These are phyloP conservation scores for Apogon hyalosoma DNA, from an alignment of 2,797 vertebrate species.

Conservation along the genomic window DNA sequence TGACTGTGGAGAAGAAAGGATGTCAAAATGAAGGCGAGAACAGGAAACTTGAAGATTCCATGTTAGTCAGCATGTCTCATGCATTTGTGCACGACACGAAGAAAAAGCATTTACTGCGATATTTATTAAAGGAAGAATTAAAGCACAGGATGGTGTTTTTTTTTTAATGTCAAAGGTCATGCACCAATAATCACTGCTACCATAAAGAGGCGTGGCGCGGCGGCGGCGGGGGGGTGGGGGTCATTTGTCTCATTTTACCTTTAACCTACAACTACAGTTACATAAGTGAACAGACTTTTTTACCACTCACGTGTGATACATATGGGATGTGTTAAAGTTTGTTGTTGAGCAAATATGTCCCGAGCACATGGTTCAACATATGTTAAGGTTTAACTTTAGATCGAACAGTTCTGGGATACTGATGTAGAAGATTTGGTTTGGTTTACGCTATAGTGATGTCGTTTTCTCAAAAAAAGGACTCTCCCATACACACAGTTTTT, in stretches of 20 bases:
- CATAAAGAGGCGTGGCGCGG: constrained; percentile 63
- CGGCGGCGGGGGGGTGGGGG: constrained; percentile 4
- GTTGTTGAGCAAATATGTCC: neutral
- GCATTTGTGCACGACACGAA: constrained; percentile 11
- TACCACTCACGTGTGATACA: neutral
- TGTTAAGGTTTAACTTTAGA: neutral
- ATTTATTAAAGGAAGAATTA: neutral
- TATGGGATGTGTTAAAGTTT: constrained; percentile 11
- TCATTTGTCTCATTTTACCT: constrained; percentile 35
- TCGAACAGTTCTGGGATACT: neutral
- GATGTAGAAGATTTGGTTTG: too few species aligned
- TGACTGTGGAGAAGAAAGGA: constrained; percentile 33
- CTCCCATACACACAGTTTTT: too few species aligned
- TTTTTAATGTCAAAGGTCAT: constrained; percentile 33
- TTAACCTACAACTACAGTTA: constrained; percentile 48
- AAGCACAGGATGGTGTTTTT: constrained; percentile 21
- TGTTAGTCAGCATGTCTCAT: constrained; percentile 74
- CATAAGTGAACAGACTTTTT: constrained; percentile 12
- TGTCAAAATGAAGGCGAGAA: constrained; percentile 48
- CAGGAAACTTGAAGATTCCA: constrained; percentile 78
- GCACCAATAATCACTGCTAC: constrained; percentile 14
- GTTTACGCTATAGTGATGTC: too few species aligned
- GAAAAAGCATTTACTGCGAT: too few species aligned
- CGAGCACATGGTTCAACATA: constrained; percentile 2
- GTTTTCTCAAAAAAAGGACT: too few species aligned